Base-by-base conservation (phyloP, 1,140 invertebrate species). In the Anastatus disparis region DNA sequence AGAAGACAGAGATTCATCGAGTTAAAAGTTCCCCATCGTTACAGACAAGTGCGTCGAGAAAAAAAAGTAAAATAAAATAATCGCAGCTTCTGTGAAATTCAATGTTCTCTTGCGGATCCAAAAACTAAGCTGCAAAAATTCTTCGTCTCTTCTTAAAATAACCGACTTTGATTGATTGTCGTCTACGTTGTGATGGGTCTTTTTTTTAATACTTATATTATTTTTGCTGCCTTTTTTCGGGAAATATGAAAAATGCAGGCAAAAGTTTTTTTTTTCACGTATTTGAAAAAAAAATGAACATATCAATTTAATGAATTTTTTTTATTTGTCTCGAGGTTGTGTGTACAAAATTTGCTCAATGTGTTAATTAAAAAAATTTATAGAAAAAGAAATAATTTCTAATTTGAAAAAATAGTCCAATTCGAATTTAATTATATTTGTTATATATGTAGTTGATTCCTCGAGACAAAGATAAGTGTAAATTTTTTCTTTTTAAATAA, bases 1-100 rank as follows among this genome's bases (percentile, higher is more conserved):
- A 67, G 80, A 86, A 79, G 83, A 85, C 38, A 70, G 75, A 68
- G 79, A 83, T 70, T 79, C 83, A 61, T 72, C 81, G 67, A 80
- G 76, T 78, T 84, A 80, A 73, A n/a, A n/a, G n/a, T n/a, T n/a
- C 79, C 69, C 71, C 64, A 72, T 17, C 46, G 27, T 56, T 53
- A 42, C 40, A 55, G 20, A 15, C 44, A 22, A n/a, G n/a, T n/a
- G n/a, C n/a, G n/a, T 40, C 44, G 64, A 67, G 50, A 53, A 53
- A 69, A 4, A 35, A 35, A 35, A 35, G 20, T 22, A 50, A 35
- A 6, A 35, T 35, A 35, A 6, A 62, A 53, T 62, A 29, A 12
- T 69, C 44, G 56, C 67, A 61, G 26, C 67, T 68, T 44, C 53
- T 56, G 38, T 56, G 38, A 35, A 35, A 56, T n/a, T n/a, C n/a